Conservation (phyloP, 1,140 invertebrate species). For the Drosophila pruinosa region DNA sequence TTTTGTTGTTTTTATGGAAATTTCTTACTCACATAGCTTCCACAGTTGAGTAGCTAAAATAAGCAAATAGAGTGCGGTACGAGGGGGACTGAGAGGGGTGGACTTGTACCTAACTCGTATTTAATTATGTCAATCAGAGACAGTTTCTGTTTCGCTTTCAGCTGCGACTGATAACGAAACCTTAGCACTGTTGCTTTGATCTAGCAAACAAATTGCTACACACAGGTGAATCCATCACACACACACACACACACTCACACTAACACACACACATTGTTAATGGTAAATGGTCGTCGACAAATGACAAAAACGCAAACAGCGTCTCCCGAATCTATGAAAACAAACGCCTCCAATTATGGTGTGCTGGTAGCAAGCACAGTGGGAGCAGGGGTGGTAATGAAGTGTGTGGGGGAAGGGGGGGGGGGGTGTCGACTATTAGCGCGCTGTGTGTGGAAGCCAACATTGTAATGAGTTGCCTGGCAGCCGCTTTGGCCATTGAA, state of each 20-base stretch:
- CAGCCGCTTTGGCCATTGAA: conserved; percentile 58
- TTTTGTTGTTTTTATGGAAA: too few relatives aligned
- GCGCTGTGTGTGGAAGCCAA: conserved; percentile 28
- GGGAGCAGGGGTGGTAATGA: not conserved
- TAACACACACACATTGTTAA: not conserved
- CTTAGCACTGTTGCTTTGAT: conserved; percentile 74
- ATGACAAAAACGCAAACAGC: conserved; percentile 49
- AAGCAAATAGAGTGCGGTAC: not conserved
- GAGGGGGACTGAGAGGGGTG: not conserved
- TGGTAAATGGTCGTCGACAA: conserved; percentile 23
- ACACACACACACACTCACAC: conserved; percentile 23
- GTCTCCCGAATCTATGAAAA: not conserved
- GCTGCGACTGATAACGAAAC: conserved; percentile 64
- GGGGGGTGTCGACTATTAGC: conserved; percentile 43
- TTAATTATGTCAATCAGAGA: conserved; percentile 38
- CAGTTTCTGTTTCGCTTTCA: conserved; percentile 8
- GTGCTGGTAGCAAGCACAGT: not conserved
- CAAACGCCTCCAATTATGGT: conserved; percentile 57
- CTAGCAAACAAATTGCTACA: conserved; percentile 58
- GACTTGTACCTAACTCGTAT: not conserved
- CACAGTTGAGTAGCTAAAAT: too few relatives aligned
- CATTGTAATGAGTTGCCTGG: conserved; percentile 76
- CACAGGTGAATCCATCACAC: conserved; percentile 24
- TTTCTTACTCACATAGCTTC: too few relatives aligned
- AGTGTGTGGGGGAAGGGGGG: not conserved